Evolutionary conservation across 2,888 invertebrate species (phyloP).

Genomic region (Anoplius nigerrimus): DNA sequence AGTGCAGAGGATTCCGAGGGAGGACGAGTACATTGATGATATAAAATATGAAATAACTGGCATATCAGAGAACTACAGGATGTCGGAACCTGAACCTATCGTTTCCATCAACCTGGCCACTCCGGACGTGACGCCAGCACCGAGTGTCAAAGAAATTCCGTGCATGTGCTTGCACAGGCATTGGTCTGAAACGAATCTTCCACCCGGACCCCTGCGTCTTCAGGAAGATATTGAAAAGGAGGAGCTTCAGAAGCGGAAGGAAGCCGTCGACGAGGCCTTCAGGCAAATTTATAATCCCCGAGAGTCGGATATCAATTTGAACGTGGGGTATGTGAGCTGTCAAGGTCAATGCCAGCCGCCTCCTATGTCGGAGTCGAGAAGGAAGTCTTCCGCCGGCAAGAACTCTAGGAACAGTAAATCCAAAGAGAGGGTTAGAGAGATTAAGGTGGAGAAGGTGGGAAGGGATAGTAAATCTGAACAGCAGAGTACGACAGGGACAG

Average conservation of each 20-base stretch:
- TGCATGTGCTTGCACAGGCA: slow-evolving; percentile 50
- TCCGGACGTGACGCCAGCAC: slow-evolving; percentile 56
- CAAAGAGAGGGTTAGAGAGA: background rate
- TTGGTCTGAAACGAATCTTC: slow-evolving; percentile 53
- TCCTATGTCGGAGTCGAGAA: background rate
- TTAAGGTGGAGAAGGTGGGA: no score
- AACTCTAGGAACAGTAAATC: background rate
- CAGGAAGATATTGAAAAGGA: slow-evolving; percentile 18
- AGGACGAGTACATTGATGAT: slow-evolving; percentile 46
- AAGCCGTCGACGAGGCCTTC: slow-evolving; percentile 28
- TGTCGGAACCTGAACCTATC: slow-evolving; percentile 45
- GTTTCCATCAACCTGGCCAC: slow-evolving; percentile 60
- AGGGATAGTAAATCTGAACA: background rate
- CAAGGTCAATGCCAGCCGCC: background rate
- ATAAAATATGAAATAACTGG: slow-evolving; percentile 56
- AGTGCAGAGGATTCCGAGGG: slow-evolving; percentile 45
- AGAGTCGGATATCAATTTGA: slow-evolving; percentile 7
- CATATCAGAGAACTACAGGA: slow-evolving; percentile 49
- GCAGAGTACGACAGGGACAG: background rate
- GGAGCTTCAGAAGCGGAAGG: slow-evolving; percentile 26
- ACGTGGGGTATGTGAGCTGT: slow-evolving; percentile 5
- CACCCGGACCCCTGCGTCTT: slow-evolving; percentile 41
- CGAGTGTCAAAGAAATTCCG: slow-evolving; percentile 46
- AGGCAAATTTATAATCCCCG: slow-evolving; percentile 32
- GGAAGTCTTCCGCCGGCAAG: background rate